Conservation (phyloP, 1,140 invertebrate species). For the Achatina immaculata region DNA sequence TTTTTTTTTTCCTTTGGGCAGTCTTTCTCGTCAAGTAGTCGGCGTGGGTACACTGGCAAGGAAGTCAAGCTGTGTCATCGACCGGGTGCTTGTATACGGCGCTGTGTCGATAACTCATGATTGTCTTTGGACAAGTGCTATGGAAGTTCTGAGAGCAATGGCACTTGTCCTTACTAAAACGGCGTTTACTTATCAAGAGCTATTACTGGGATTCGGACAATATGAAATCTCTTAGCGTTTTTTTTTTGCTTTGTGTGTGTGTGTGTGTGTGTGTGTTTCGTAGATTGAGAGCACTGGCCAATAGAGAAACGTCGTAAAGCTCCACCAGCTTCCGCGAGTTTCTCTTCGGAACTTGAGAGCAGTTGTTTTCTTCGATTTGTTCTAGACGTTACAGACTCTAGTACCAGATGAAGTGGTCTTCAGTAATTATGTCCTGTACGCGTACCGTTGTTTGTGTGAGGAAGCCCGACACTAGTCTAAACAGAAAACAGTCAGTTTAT, state of each 20-base stretch:
- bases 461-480: background rate
- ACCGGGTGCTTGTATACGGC: background rate
- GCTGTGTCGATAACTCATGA: background rate
- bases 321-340: too few relatives aligned
- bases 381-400: background rate
- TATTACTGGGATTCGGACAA: slow-evolving; percentile 1
- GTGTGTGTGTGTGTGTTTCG: too few relatives aligned
- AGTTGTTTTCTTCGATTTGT: background rate
- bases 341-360: background rate
- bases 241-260: too few relatives aligned
- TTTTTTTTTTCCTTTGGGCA: background rate
- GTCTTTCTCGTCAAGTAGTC: background rate
- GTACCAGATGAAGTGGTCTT: background rate
- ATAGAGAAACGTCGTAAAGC: background rate
- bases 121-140: background rate
- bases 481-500: background rate
- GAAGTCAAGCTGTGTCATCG: background rate
- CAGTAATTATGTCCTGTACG: background rate
- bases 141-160: background rate
- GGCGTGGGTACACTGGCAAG: background rate
- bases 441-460: background rate
- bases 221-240: background rate
- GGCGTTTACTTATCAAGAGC: background rate
- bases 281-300: background rate
- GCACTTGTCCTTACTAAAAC: background rate